Base-by-base conservation (phyloP, 2,797 vertebrate genomes). In the Gymnoscopelus microlampas region DNA sequence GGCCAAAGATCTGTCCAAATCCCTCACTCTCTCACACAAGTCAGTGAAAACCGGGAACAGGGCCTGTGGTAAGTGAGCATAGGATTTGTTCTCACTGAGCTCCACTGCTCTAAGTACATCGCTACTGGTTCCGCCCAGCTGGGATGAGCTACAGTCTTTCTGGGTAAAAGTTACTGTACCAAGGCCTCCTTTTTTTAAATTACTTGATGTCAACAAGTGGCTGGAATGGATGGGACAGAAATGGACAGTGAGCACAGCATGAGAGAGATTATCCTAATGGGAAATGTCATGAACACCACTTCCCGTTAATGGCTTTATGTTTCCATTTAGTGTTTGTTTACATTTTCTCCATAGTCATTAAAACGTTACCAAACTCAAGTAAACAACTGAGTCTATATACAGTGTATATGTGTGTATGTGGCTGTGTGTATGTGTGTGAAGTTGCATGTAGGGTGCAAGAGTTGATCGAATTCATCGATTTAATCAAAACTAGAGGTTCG, bases 1-100 rank as follows among this genome's bases (percentile, higher is more conserved):
- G 81, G 74, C 74, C 67, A 74, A 47, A 60, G 77, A 81, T 85
- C 83, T 75, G 72, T 68, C 75, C 79, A 81, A 89, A 87, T 88
- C 87, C 53, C 76, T 69, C 67, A 71, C 73, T 77, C 51, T 32
- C 66, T 77, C 77, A 76, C 68, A 75, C 13, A 14, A 81, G 74
- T 77, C 72, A 35, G 77, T 81, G 74, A 77, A 78, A 83, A 78
- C 60, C 66, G 70, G 79, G 84, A 77, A 23, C 0, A 0, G 48
- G 67, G 85, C 79, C 80, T 71, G 74, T 24, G 78, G 61, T 78
- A 83, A 88, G 82, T 53, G 81, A 88, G 77, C 49, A 66, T 82
- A 77, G 82, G 86, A 84, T 87, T 87, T 13, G 39, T 83, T 74
- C 67, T 56, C 75, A 75, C 63, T 3, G 68, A 77, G 73, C 74